Conservation (phyloP, 35 echinoderm and acorn worm species). For the Heliocidaris tuberculata region DNA sequence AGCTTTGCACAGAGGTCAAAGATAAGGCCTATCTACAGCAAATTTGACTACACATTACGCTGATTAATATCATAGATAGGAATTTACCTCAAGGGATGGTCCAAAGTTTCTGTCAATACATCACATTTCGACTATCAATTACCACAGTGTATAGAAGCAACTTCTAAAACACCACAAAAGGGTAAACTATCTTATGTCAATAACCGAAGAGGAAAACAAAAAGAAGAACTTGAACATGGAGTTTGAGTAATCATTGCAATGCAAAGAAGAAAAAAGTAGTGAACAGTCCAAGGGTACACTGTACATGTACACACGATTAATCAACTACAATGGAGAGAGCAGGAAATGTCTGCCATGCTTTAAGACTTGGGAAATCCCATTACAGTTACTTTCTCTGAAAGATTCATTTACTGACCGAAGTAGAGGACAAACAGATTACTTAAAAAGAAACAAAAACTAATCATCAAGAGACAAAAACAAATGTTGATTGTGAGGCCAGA, state of each 20-base stretch:
- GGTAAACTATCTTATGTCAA: background rate
- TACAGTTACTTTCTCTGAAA: background rate
- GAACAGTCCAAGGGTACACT: too few species aligned
- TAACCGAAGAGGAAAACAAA: background rate
- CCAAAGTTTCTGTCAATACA: background rate
- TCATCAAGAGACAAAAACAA: background rate
- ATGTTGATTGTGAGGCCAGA: background rate
- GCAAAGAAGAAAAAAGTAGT: too few species aligned
- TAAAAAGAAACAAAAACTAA: background rate
- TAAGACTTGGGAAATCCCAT: background rate
- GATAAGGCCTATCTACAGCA: background rate
- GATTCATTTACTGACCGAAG: background rate
- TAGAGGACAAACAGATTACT: background rate
- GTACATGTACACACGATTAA: background rate
- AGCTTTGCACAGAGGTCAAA: background rate
- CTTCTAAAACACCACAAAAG: background rate
- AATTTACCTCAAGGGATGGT: background rate
- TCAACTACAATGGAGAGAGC: background rate
- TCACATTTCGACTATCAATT: background rate
- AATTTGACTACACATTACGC: background rate
- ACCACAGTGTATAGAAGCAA: background rate
- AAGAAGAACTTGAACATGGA: too few species aligned
- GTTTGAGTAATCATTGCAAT: too few species aligned
- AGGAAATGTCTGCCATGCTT: background rate
- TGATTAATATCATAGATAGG: background rate